Evolutionary conservation across 2,888 invertebrate genomes (phyloP).

Genomic region (Cosmorhoe ocellata): DNA sequence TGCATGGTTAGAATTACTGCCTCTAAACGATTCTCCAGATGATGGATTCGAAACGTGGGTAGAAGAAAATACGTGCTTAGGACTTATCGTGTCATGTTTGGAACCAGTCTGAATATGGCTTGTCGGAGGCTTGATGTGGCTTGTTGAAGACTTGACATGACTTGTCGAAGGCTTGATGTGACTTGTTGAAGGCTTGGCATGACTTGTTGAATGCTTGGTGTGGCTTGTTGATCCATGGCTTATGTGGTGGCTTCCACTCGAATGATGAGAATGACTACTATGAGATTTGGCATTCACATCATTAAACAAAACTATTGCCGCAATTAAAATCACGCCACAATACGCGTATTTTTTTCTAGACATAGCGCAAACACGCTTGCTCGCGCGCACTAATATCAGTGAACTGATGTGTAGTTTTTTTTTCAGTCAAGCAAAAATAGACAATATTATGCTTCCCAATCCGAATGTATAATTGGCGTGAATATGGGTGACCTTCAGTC

Average conservation of each 20-base stretch:
- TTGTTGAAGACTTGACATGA: too few species aligned
- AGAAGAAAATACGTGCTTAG: too few species aligned
- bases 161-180: background rate
- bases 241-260: background rate
- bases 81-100: too few species aligned
- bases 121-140: background rate
- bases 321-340: background rate
- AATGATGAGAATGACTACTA: background rate
- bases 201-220: background rate
- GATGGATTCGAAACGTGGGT: too few species aligned
- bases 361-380: conserved; percentile 4
- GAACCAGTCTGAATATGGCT: too few species aligned
- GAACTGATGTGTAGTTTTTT: conserved; percentile 1
- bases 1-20: too few species aligned
- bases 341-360: background rate
- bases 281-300: conserved; percentile 9
- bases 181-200: background rate
- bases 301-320: background rate
- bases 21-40: too few species aligned
- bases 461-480: background rate
- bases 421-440: background rate
- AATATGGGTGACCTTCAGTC: background rate
- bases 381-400: background rate
- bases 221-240: background rate
- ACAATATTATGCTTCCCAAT: background rate